A percentile compares a stretch with the other conserved stretches of the same genome.
phyloP scores from a whole-genome alignment of 2,888 invertebrate genomes.

The Mythimna loreyi region DNA sequence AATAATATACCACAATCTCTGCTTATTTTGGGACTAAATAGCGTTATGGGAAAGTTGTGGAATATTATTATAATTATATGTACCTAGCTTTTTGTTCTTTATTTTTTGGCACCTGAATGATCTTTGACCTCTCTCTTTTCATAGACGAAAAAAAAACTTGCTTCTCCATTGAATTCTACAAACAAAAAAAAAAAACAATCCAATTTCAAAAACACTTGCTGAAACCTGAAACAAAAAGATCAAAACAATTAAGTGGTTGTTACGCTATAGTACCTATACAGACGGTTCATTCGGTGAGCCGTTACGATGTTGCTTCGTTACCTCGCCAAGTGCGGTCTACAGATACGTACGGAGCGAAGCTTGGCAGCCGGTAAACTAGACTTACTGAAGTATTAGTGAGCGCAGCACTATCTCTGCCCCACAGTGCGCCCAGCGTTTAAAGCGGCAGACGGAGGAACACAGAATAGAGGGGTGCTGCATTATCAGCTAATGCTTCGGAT shows the following conservation, averaged over 20 bases:
- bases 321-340: conserved; percentile 72
- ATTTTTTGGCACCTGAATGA: too few relatives aligned
- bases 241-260: conserved; percentile 47
- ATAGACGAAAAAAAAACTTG: too few relatives aligned
- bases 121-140: too few relatives aligned
- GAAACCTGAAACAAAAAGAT: conserved; percentile 18
- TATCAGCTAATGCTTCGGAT: conserved; percentile 57
- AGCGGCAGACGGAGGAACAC: conserved; percentile 49
- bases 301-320: conserved; percentile 67
- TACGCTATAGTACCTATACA: conserved; percentile 32
- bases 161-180: too few relatives aligned
- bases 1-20: too few relatives aligned
- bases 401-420: conserved; percentile 68
- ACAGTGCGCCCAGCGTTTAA: conserved; percentile 61
- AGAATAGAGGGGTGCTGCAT: conserved; percentile 50
- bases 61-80: too few relatives aligned
- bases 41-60: too few relatives aligned
- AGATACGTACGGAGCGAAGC: conserved; percentile 71
- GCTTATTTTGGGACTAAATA: too few relatives aligned
- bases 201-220: neutral
- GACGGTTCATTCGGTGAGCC: conserved; percentile 45
- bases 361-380: conserved; percentile 68
- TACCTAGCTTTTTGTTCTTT: too few relatives aligned
- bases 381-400: conserved; percentile 76
- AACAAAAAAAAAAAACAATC: conserved; percentile 8